Percentiles rank a stretch among this genome's conserved stretches.
These are phyloP conservation scores for Prenolepis imparis DNA, from an alignment of 2,888 invertebrate species.

Conservation along the genomic window DNA sequence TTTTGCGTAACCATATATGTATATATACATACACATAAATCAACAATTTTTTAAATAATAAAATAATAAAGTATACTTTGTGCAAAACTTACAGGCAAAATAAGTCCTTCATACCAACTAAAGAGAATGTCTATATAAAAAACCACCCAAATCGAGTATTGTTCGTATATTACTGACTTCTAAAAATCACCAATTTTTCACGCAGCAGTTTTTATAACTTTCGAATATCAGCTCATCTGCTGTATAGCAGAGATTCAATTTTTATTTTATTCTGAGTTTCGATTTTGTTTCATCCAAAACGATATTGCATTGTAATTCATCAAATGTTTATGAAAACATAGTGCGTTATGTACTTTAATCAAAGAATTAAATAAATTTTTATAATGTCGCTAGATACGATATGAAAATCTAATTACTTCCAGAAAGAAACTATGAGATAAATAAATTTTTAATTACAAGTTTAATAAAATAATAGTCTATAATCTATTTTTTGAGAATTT, in stretches of 20 bases:
- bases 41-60: neutral
- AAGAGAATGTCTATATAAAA: constrained; percentile 39
- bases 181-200: constrained; percentile 50
- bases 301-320: constrained; percentile 10
- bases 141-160: constrained; percentile 57
- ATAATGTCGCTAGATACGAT: neutral
- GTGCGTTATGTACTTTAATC: neutral
- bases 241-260: neutral
- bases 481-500: neutral
- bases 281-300: neutral
- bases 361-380: neutral
- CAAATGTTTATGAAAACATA: neutral
- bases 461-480: neutral
- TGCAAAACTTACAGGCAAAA: neutral
- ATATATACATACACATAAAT: neutral
- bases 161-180: constrained; percentile 33
- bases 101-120: constrained; percentile 37
- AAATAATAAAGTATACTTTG: constrained; percentile 3
- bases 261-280: neutral
- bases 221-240: constrained; percentile 19
- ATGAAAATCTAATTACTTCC: neutral
- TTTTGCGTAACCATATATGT: neutral
- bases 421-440: neutral
- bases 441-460: neutral
- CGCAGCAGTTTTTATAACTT: constrained; percentile 47